Evolutionary conservation across 2,797 vertebrate genomes (phyloP), one percentile per base, ranked within the genome.

Genomic region (Acipenser transmontanus): DNA sequence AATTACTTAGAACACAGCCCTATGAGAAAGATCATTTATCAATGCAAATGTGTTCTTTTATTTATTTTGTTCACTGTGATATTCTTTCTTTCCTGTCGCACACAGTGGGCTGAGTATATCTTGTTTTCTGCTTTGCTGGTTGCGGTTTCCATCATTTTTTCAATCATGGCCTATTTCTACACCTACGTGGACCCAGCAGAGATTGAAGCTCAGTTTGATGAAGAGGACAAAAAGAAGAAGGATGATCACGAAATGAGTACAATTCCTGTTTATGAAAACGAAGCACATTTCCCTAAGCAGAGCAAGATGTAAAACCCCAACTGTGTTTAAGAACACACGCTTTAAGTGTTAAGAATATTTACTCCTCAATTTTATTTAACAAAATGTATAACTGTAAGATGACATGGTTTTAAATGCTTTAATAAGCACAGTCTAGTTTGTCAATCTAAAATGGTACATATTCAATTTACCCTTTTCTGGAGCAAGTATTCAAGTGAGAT

Each of bases 151-250:
- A 0, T 96, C 1, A 85, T 98, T 76, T 99, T 99, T 81, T 91
- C 94, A 70, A 8, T 93, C 66, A 98, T 98, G 95, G 92, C 93
- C 1, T 78, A 85, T 69, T 97, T 92, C 86, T 99, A 99, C 69
- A 97, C 91, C 8, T 99, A 98, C 67, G 66, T 90, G 7, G 90
- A 97, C 76, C 95, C 96, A 11, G 70, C 75, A 6, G 91, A 91
- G 73, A 80, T 96, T 6, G 95, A 99, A 76, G 93, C 91, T 6
- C 77, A 90, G 70, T 88, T 97, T 66, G 86, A 17, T 48, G 76
- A 85, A 6, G 81, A 89, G 0, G 71, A 74, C 2, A 66, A 65
- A 68, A 84, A 78, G 54, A 67, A 78, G 68, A 67, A 78, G 68
- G 14, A 69, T 7, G n/a, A 34, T 13, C 13, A 62, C 34, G 4